Evolutionary conservation across 2,888 invertebrate species (phyloP).

Genomic region (Lingula anatina): DNA sequence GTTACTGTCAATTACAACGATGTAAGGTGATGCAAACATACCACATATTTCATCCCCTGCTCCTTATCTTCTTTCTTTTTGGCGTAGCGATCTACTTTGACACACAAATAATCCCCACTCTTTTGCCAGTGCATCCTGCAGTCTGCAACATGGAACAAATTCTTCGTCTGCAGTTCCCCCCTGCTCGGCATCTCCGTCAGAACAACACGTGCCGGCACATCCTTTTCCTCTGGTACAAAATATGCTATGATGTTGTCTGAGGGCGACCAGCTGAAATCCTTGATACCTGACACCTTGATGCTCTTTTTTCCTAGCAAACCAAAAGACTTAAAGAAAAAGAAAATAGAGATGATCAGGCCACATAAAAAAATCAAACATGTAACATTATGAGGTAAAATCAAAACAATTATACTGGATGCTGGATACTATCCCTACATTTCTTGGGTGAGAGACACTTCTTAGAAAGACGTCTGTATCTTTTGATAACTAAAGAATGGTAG

Average conservation of each 20-base stretch:
- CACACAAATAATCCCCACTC: constrained; percentile 93
- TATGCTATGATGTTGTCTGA: constrained; percentile 93
- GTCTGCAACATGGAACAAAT: constrained; percentile 95
- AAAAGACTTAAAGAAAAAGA: constrained; percentile 64
- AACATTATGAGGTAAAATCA: no score
- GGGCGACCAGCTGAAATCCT: constrained; percentile 97
- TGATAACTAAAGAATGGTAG: no score
- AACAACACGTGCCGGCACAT: constrained; percentile 92
- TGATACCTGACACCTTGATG: constrained; percentile 64
- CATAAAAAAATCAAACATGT: background rate
- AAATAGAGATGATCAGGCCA: background rate
- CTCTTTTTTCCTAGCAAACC: constrained; percentile 90
- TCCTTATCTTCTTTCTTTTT: constrained; percentile 82
- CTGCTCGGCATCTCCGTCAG: constrained; percentile 79
- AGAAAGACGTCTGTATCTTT: no score
- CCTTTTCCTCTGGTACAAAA: constrained; percentile 92
- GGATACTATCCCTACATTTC: no score
- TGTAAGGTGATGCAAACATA: no score
- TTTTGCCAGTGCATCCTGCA: constrained; percentile 99
- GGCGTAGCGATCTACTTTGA: constrained; percentile 83
- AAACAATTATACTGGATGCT: no score
- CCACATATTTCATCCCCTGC: constrained; percentile 80
- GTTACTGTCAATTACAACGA: no score
- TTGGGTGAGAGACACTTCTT: no score
- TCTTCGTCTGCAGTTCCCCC: constrained; percentile 71